Evolutionary conservation across 2,888 invertebrate genomes (phyloP).

Genomic region (Portevinia maculata): DNA sequence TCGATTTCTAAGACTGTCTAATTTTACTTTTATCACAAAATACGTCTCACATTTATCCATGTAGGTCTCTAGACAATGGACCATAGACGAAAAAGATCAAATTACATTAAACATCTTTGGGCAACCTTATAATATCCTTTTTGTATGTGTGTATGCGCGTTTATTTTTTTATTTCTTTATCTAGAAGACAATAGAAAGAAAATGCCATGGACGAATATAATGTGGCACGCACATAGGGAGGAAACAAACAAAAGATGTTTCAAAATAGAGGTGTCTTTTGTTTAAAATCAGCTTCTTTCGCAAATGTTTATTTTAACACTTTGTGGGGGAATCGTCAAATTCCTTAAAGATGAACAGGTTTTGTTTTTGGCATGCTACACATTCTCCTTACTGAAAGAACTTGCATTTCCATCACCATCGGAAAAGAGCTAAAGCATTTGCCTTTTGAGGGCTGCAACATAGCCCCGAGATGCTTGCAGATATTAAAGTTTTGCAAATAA

Average conservation of each 20-base stretch:
- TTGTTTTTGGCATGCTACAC: not conserved
- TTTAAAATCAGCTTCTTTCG: conserved; percentile 26
- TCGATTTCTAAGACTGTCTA: conserved; percentile 61
- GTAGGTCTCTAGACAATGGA: conserved; percentile 74
- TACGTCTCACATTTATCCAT: conserved; percentile 65
- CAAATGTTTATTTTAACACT: conserved; percentile 60
- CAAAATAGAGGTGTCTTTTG: conserved; percentile 43
- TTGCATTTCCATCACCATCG: too few relatives aligned
- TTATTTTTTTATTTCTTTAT: conserved; percentile 12
- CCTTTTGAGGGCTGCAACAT: too few relatives aligned
- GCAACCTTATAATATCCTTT: conserved; percentile 69
- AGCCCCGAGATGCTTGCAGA: too few relatives aligned
- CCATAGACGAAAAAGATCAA: conserved; percentile 73
- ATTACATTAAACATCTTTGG: conserved; percentile 76
- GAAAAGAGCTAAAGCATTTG: too few relatives aligned
- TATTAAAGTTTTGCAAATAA: too few relatives aligned
- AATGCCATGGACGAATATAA: conserved; percentile 39
- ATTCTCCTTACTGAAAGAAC: too few relatives aligned
- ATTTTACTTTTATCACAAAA: conserved; percentile 53
- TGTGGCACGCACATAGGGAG: conserved; percentile 36
- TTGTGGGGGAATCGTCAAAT: conserved; percentile 16
- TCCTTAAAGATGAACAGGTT: conserved; percentile 28
- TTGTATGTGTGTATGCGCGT: conserved; percentile 17
- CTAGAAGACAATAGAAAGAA: conserved; percentile 42
- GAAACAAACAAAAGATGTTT: conserved; percentile 48